phyloP scores from a whole-genome alignment of 2,113 vertebrate species.

The Noctilio leporinus region DNA sequence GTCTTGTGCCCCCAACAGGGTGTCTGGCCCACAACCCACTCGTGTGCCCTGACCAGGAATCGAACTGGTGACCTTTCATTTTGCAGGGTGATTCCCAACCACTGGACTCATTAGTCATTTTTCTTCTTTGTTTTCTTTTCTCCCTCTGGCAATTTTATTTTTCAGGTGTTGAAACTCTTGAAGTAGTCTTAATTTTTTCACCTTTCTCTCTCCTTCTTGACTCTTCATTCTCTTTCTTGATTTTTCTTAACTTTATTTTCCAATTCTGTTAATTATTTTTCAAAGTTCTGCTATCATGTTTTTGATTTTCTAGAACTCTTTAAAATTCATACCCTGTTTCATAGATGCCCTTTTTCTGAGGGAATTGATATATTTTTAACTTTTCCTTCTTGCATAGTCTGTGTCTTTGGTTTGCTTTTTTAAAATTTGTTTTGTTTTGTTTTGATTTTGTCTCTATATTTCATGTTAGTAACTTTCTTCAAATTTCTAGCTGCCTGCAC shows the following conservation, averaged over 20 bases:
- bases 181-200: background rate
- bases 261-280: background rate
- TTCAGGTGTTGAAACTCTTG: background rate
- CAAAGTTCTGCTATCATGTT: background rate
- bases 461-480: background rate
- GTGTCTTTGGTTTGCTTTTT: background rate
- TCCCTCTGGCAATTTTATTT: background rate
- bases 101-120: background rate
- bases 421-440: too few relatives aligned
- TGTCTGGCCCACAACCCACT: too few relatives aligned
- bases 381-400: background rate
- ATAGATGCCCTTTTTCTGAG: background rate
- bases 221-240: background rate
- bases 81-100: too few relatives aligned
- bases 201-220: background rate
- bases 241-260: background rate
- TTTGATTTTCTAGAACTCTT: background rate
- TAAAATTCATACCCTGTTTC: background rate
- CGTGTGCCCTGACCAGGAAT: too few relatives aligned
- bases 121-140: background rate
- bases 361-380: background rate
- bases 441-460: background rate
- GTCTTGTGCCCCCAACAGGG: too few relatives aligned
- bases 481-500: background rate
- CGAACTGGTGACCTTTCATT: too few relatives aligned